phyloP scores from a whole-genome alignment of 2,888 invertebrate species.

The Fragum whitleyi region DNA sequence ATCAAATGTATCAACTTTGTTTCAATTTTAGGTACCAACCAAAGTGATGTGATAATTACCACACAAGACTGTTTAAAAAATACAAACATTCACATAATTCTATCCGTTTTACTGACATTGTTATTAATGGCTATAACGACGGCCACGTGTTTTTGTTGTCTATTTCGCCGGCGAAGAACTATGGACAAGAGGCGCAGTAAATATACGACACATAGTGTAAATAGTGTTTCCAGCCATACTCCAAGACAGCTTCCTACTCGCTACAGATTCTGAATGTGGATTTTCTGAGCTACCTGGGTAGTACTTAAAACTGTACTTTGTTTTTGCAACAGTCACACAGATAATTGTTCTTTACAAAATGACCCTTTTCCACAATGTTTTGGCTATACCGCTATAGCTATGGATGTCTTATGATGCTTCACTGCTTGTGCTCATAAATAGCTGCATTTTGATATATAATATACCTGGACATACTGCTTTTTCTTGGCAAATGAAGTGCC shows the following conservation, averaged over 20 bases:
- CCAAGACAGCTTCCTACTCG: not conserved
- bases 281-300: too few relatives aligned
- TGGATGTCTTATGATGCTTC: too few relatives aligned
- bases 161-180: slow-evolving; percentile 24
- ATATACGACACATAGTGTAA: slow-evolving; percentile 8
- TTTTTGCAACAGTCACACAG: too few relatives aligned
- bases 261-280: slow-evolving; percentile 15
- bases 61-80: slow-evolving; percentile 32
- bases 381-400: too few relatives aligned
- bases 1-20: too few relatives aligned
- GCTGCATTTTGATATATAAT: too few relatives aligned
- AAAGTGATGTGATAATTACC: not conserved
- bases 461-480: too few relatives aligned
- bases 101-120: slow-evolving; percentile 13
- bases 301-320: too few relatives aligned
- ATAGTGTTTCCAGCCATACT: not conserved
- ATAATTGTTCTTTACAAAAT: too few relatives aligned
- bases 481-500: too few relatives aligned
- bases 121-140: slow-evolving; percentile 29
- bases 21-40: not conserved
- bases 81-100: slow-evolving; percentile 27
- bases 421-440: too few relatives aligned
- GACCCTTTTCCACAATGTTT: too few relatives aligned
- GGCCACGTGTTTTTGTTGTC: slow-evolving; percentile 41
- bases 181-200: slow-evolving; percentile 5